A percentile compares a stretch with the other conserved stretches of the same genome.
These are phyloP conservation scores for Arothron firmamentum DNA, from an alignment of 2,113 vertebrate species.

Conservation along the genomic window DNA sequence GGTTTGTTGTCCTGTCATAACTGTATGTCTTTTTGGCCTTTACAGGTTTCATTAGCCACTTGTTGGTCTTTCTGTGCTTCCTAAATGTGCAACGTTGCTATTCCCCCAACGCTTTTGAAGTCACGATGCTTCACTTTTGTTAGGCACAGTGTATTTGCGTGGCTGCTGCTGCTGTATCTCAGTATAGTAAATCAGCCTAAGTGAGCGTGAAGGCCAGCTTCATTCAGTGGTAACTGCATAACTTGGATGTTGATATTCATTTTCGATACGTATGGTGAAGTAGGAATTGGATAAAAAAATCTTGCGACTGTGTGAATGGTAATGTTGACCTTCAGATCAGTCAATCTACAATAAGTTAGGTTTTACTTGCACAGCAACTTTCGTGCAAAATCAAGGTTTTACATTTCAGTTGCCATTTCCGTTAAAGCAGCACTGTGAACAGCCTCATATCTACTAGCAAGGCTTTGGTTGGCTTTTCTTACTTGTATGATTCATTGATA, in stretches of 20 bases:
- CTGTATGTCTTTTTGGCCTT: neutral
- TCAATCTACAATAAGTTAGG: too few relatives aligned
- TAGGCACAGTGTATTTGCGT: slow-evolving; percentile 66
- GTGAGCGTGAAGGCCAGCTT: slow-evolving; percentile 4
- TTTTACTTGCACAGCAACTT: too few relatives aligned
- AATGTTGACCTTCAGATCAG: too few relatives aligned
- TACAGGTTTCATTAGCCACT: slow-evolving; percentile 12
- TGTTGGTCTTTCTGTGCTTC: slow-evolving; percentile 15
- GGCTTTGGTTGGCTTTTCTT: too few relatives aligned
- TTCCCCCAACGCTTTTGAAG: slow-evolving; percentile 40
- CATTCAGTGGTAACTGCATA: slow-evolving; percentile 2
- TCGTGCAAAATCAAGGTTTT: too few relatives aligned
- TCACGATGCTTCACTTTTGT: slow-evolving; percentile 60
- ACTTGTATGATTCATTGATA: too few relatives aligned
- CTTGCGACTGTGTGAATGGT: too few relatives aligned
- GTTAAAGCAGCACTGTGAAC: too few relatives aligned
- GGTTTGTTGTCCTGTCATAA: neutral
- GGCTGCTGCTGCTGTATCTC: slow-evolving; percentile 9
- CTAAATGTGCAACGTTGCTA: slow-evolving; percentile 38
- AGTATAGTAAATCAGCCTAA: slow-evolving; percentile 31
- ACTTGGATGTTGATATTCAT: neutral
- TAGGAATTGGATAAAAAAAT: neutral
- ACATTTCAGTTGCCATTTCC: too few relatives aligned
- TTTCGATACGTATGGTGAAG: neutral
- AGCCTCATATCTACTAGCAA: too few relatives aligned